Base-by-base conservation (phyloP, 1,140 invertebrate species). In the Drosophila bifasciata region DNA sequence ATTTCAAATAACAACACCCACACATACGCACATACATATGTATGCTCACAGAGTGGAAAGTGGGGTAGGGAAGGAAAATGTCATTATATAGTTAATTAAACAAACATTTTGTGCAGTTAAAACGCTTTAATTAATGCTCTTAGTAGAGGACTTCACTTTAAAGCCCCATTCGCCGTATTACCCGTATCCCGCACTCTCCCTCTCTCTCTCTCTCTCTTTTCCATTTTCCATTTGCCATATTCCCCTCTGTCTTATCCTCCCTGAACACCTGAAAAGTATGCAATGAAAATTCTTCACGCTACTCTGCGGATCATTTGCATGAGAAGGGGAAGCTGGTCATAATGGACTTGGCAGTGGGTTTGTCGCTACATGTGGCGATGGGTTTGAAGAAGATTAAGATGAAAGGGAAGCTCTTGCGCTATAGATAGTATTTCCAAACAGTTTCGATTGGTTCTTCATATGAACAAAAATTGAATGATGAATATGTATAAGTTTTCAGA, bases 61-160 rank as follows among this genome's bases (percentile, higher is more conserved):
- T 1, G 52, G 36, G 11, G 17, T 5, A 5, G 16, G 23, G 36
- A 17, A 16, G 46, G 50, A 59, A 63, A 76, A 73, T 70, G 77
- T 55, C 81, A 73, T 86, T 79, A 63, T 67, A 72, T 85, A 86
- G 78, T 81, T 86, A 88, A 86, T 86, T 86, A 86, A 86, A 88
- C 83, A 86, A 81, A 88, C 83, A 88, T 86, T 85, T 85, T 63
- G 46, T 32, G 73, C 61, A 49, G 63, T 70, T 81, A 86, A 88
- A 86, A 78, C 61, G 64, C 64, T 80, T 85, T 86, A 86, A 86
- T 85, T 85, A 85, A 85, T 74, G 77, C 60, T 61, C 48, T 50
- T 68, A 50, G 58, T 16, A 56, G 63, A 63, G 67, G 62, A 68
- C 53, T 49, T 67, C 32, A 32, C 62, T 56, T 68, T 69, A 68